These are phyloP conservation scores for Drosophila lacicola DNA, from an alignment of 2,888 invertebrate species.

Conservation along the genomic window DNA sequence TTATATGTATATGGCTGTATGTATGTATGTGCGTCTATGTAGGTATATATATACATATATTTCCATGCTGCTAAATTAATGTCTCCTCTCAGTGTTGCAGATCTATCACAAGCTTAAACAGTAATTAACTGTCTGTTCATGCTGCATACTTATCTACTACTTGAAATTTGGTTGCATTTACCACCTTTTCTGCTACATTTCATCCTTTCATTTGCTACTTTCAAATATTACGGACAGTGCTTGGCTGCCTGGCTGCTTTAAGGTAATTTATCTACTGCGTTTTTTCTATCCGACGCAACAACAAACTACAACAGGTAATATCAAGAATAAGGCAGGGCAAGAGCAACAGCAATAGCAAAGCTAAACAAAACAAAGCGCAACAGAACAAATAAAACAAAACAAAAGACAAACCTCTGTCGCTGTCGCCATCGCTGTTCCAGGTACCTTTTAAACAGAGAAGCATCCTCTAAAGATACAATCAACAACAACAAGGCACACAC, in stretches of 20 bases:
- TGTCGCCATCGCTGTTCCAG: slow-evolving; percentile 8
- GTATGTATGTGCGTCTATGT: background rate
- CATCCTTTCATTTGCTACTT: background rate
- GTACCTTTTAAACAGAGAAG: slow-evolving; percentile 31
- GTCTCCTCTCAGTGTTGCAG: slow-evolving; percentile 40
- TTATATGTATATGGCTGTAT: background rate
- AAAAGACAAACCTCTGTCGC: slow-evolving; percentile 36
- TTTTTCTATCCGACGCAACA: slow-evolving; percentile 1
- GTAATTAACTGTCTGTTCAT: slow-evolving; percentile 19
- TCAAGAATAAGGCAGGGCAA: slow-evolving; percentile 7
- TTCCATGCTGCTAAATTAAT: slow-evolving; percentile 9
- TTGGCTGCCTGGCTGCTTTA: slow-evolving; percentile 7
- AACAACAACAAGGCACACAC: slow-evolving; percentile 38
- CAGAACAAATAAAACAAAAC: slow-evolving; percentile 52
- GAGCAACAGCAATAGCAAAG: slow-evolving; percentile 20
- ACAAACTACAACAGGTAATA: slow-evolving; percentile 22
- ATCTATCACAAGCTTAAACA: slow-evolving; percentile 9
- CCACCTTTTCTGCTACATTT: slow-evolving; percentile 6
- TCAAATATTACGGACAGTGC: background rate
- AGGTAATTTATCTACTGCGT: slow-evolving; percentile 1
- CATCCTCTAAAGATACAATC: slow-evolving; percentile 60
- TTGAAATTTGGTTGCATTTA: slow-evolving; percentile 1
- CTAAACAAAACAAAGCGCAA: slow-evolving; percentile 46
- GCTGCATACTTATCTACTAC: background rate
- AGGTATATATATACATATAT: background rate